Base-by-base conservation (phyloP, 2,888 invertebrate genomes). In the Ligdia adustata region DNA sequence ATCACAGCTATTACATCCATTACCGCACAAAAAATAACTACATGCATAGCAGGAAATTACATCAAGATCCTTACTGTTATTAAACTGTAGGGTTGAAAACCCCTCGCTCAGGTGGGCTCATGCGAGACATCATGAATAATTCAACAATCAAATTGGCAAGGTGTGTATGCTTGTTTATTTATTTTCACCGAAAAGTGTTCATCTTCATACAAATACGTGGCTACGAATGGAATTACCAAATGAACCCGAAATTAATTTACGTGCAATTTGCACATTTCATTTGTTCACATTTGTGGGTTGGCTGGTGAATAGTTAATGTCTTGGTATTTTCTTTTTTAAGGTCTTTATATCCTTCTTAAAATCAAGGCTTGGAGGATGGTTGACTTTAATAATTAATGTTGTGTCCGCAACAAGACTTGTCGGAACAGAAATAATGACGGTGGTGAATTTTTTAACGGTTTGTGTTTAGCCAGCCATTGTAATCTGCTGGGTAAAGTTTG, bases 131-230 rank as follows among this genome's bases (percentile, higher is more conserved):
- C 83, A 89, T 88, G 88, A 86, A 89, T 89, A 79, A 89, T 89
- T 88, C 89, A 89, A 80, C 79, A 77, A 82, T 82, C 79, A 83
- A 88, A 88, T 88, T 83, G 84, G 81, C 82, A 79, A 86, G 83
- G 84, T 83, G 79, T 80, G 74, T 78, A 75, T 74, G 71, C 65
- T 69, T 79, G 79, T 82, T 83, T 88, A 86, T 87, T 88, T 88
- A 86, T 85, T 83, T 83, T 79, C 63, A 62, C 64, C 66, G 67
- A 66, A 64, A 76, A 87, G 48, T 69, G 67, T 74, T 75, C 77
- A 82, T 80, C 78, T 79, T 68, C 72, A 71, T 77, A 73, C 65
- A 67, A 76, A 71, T 43, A 24, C 45, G 29, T 32, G 28, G 14
- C 29, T 24, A 24, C 48, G 24, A 31, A 38, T 33, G 12, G 20